Evolutionary conservation across 2,113 vertebrate species (phyloP), one percentile per base, ranked within the genome.

Genomic region (Phyllostomus hastatus): DNA sequence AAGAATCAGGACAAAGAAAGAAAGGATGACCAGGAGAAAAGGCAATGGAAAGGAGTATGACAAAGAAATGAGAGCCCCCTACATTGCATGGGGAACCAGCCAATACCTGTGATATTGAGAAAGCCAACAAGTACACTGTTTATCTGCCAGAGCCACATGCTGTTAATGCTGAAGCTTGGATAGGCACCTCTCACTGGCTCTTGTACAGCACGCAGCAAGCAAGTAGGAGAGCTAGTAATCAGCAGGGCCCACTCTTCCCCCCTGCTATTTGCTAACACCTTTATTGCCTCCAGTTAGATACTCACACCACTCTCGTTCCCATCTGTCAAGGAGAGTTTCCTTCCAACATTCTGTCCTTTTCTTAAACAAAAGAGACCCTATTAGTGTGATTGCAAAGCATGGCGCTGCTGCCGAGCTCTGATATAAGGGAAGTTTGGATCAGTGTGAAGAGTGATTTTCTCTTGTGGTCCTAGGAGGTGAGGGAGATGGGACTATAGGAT

Each of bases 281-380:
- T 95, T 83, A 88, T 84, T 81, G 96, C 92, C 96, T 97, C 82
- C 96, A 91, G 95, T 92, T 72, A 90, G 90, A 70, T 90, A 93
- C 89, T 93, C 96, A 73, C 93, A 93, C 83, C 15, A 5, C 48
- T 72, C 14, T 84, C 67, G 8, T 87, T 76, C 64, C 96, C 96
- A 97, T 97, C 95, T 97, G 96, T 97, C 17, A 6, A 61, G 61
- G 24, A 95, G 38, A 35, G 22, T n/a, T 96, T 24, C 59, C 59
- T 95, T 96, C 96, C 95, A 97, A 97, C 90, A 81, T 73, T 94
- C 93, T 93, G 96, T 96, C 70, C 93, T 92, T 95, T 92, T 82
- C 16, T 73, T 76, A 14, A 20, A 50, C 10, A 54, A 67, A 88
- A 95, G 78, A 85, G 76, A 89, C 50, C 69, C 72, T 83, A 41